Conservation (phyloP, 2,113 vertebrate genomes). For the Phocoena phocoena region DNA sequence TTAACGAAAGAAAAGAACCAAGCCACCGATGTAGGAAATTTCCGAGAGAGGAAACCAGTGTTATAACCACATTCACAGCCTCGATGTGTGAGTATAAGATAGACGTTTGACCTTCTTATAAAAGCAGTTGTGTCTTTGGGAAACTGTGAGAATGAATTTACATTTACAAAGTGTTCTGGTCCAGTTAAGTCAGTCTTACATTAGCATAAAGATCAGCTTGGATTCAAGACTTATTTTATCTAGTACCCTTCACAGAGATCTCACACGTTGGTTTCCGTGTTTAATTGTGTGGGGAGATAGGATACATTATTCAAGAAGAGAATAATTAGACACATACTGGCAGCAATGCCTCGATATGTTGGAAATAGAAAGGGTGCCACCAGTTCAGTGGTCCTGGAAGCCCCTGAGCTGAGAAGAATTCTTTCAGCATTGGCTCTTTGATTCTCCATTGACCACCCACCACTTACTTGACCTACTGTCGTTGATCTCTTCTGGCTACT, state of each 20-base stretch:
- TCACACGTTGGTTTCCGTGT: not conserved
- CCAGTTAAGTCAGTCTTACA: not conserved
- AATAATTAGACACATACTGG: not conserved
- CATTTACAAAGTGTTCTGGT: not conserved
- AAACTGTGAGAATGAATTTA: constrained; percentile 52
- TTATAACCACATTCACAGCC: constrained; percentile 59
- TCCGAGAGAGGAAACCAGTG: constrained; percentile 59
- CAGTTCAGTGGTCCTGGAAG: not conserved
- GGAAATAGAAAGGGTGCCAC: not conserved
- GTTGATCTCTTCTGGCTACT: no score
- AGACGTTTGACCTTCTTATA: constrained; percentile 68
- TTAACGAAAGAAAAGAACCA: constrained; percentile 20
- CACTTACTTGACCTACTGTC: no score
- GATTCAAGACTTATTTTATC: not conserved
- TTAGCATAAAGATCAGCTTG: not conserved
- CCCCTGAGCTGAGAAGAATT: not conserved
- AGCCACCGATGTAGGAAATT: constrained; percentile 47
- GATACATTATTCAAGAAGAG: not conserved
- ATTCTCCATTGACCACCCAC: not conserved
- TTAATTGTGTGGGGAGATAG: not conserved
- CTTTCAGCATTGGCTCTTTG: not conserved
- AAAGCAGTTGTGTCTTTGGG: constrained; percentile 43
- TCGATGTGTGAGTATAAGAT: constrained; percentile 30
- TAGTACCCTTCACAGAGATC: not conserved
- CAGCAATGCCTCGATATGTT: not conserved